These are phyloP conservation scores for Mionectes olivaceus DNA, from an alignment of 2,797 vertebrate genomes.

Conservation along the genomic window DNA sequence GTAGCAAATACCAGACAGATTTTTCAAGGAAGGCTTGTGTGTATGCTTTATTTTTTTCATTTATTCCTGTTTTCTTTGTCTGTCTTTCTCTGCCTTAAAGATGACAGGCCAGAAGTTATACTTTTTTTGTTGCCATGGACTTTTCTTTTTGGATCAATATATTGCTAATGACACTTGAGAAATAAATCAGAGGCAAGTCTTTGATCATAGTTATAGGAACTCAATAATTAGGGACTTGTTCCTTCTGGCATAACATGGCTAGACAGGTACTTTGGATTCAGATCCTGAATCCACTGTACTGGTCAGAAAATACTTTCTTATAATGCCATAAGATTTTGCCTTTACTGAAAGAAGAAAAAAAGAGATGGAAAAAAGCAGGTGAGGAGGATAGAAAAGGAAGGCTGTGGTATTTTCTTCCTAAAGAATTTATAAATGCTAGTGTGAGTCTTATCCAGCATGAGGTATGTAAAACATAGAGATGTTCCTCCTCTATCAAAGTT, in stretches of 20 bases:
- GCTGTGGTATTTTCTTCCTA: not conserved
- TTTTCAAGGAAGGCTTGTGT: not conserved
- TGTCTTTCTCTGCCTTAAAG: not conserved
- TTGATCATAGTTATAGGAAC: not conserved
- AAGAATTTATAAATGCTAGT: not conserved
- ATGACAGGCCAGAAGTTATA: not conserved
- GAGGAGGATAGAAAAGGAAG: not conserved
- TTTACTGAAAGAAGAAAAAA: not conserved
- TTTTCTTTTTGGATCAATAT: not conserved
- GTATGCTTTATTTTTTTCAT: not conserved
- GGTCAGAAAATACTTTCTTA: slow-evolving; percentile 36
- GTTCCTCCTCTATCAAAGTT: not conserved
- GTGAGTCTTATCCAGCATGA: not conserved
- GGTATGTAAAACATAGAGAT: not conserved
- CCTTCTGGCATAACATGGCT: not conserved
- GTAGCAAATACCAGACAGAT: not conserved
- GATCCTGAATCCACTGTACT: slow-evolving; percentile 4
- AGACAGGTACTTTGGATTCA: slow-evolving; percentile 21
- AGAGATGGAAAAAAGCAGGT: not conserved
- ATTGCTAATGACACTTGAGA: not conserved
- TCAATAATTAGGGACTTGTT: not conserved
- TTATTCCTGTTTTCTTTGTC: not conserved
- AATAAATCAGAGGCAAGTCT: not conserved
- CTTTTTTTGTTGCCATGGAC: not conserved
- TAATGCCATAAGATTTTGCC: slow-evolving; percentile 7